Percentiles rank a stretch among this genome's conserved stretches.
phyloP scores from a whole-genome alignment of 2,797 vertebrate species.

The Ibycter americanus region DNA sequence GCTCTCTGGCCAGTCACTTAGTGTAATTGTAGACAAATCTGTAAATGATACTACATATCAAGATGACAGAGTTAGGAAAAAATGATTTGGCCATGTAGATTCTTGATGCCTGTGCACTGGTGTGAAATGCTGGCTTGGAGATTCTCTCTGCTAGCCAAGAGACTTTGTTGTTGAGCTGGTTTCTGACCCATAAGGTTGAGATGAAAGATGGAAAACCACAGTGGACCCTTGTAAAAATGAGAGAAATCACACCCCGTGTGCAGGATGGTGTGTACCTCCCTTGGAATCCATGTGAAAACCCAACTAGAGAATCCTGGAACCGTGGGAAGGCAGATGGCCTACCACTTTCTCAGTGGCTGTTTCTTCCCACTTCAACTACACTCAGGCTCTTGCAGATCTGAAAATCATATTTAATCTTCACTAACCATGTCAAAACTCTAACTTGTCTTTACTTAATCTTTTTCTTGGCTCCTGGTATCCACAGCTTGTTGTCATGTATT shows the following conservation, averaged over 20 bases:
- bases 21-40: background rate
- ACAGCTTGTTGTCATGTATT: background rate
- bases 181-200: background rate
- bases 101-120: fast-evolving
- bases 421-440: background rate
- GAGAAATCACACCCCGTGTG: fast-evolving
- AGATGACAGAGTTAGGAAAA: background rate
- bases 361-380: background rate
- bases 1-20: background rate
- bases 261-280: background rate
- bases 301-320: background rate
- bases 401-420: background rate
- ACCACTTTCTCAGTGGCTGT: background rate
- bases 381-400: background rate
- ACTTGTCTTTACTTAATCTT: background rate
- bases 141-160: background rate
- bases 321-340: background rate
- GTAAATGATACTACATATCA: background rate
- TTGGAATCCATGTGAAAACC: background rate
- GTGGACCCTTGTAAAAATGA: background rate
- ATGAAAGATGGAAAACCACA: background rate
- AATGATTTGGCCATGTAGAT: fast-evolving
- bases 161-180: background rate
- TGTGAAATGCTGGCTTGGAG: background rate
- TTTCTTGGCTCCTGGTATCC: background rate